Evolutionary conservation across 2,113 vertebrate genomes (phyloP).

Genomic region (Poecile atricapillus): DNA sequence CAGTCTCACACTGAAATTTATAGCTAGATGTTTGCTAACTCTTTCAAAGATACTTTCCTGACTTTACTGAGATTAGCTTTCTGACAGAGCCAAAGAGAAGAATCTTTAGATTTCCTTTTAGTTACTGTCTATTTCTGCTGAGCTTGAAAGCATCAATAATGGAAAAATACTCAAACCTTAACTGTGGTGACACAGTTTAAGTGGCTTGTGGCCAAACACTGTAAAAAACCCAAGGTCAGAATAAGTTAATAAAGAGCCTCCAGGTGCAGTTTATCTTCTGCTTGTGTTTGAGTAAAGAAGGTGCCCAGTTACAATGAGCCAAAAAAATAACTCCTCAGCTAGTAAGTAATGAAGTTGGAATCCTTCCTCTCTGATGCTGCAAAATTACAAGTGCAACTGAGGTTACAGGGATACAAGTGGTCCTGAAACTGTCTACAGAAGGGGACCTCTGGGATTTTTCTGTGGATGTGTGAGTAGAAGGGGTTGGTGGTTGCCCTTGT

Average conservation of each 20-base stretch:
- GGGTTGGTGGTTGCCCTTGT: background rate
- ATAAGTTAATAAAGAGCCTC: slow-evolving; percentile 20
- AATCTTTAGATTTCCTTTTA: background rate
- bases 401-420: background rate
- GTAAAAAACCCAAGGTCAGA: background rate
- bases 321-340: background rate
- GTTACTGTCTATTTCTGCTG: background rate
- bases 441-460: background rate
- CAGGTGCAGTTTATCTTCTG: slow-evolving; percentile 35
- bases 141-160: background rate
- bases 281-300: slow-evolving; percentile 6
- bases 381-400: background rate
- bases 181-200: background rate
- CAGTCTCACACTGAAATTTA: background rate
- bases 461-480: background rate
- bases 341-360: background rate
- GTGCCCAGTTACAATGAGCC: background rate
- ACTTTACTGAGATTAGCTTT: background rate
- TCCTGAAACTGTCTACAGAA: background rate
- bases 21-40: background rate
- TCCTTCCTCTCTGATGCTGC: background rate
- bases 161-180: slow-evolving; percentile 24
- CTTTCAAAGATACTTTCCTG: background rate
- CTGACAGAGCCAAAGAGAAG: background rate
- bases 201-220: background rate